Evolutionary conservation across 1,140 invertebrate genomes (phyloP).

Genomic region (Brachionus paranguensis): DNA sequence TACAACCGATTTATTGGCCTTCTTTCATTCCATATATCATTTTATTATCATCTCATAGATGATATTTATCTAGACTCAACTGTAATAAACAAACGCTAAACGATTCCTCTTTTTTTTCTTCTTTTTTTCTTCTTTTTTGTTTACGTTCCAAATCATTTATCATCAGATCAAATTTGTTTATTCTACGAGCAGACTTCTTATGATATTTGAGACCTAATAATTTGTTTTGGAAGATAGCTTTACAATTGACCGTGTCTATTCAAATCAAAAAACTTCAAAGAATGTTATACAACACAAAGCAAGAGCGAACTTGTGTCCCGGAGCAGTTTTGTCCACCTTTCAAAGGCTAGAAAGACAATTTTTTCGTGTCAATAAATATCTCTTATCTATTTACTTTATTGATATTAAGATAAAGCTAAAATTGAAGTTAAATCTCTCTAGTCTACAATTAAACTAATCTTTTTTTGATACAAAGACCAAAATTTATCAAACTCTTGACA

Average conservation of each 20-base stretch:
- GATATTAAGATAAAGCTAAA: background rate
- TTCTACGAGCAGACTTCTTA: background rate
- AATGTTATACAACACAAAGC: background rate
- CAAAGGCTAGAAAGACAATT: background rate
- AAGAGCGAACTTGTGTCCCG: background rate
- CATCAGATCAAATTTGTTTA: background rate
- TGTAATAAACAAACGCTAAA: background rate
- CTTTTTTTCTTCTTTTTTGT: no score
- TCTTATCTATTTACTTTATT: conserved; percentile 9
- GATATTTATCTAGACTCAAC: background rate
- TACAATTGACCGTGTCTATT: background rate
- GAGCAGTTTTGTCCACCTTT: background rate
- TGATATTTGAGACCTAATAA: background rate
- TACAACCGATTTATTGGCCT: background rate
- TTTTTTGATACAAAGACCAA: background rate
- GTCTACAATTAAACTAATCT: background rate
- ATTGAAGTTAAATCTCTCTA: background rate
- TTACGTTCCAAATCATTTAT: background rate
- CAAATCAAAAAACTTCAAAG: background rate
- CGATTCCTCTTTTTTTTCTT: background rate
- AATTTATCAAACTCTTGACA: background rate
- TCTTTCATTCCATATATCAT: background rate
- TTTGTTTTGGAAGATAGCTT: background rate
- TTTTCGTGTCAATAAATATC: conserved; percentile 20
- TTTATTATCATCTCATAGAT: background rate